phyloP scores from a whole-genome alignment of 2,113 vertebrate genomes.

The Chloroceryle aenea region DNA sequence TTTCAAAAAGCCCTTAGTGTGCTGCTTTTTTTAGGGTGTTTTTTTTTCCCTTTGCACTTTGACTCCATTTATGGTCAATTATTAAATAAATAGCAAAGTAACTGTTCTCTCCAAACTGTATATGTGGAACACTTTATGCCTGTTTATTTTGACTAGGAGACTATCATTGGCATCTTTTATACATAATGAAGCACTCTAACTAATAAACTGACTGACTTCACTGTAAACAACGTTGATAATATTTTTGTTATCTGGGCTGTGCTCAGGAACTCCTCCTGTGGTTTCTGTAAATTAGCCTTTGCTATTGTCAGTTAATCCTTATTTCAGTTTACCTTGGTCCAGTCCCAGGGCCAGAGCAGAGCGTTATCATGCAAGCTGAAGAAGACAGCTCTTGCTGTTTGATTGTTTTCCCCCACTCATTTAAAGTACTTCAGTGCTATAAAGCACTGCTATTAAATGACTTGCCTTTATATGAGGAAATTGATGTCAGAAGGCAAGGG shows the following conservation, averaged over 20 bases:
- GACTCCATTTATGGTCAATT: conserved; percentile 88
- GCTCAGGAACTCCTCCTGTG: conserved; percentile 77
- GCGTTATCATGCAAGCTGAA: conserved; percentile 23
- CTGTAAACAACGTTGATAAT: conserved; percentile 81
- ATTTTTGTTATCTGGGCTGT: conserved; percentile 89
- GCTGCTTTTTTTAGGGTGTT: conserved; percentile 74
- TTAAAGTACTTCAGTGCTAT: background rate
- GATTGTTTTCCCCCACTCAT: background rate
- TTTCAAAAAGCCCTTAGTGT: conserved; percentile 90
- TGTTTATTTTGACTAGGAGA: conserved; percentile 86
- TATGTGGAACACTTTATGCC: conserved; percentile 75
- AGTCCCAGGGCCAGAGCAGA: conserved; percentile 47
- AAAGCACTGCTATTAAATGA: background rate
- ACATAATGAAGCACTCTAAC: conserved; percentile 86
- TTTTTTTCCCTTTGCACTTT: conserved; percentile 81
- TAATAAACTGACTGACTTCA: conserved; percentile 87
- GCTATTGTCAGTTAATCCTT: conserved; percentile 81
- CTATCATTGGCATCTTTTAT: conserved; percentile 83
- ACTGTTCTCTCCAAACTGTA: conserved; percentile 78
- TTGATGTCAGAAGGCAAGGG: background rate
- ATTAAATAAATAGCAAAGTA: conserved; percentile 87
- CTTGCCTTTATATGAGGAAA: background rate
- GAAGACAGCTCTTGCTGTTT: background rate
- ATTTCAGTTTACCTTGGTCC: conserved; percentile 78
- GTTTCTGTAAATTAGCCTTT: conserved; percentile 78